Percentiles rank a stretch among this genome's conserved stretches.
These are phyloP conservation scores for Trachymyrmex septentrionalis DNA, from an alignment of 1,140 invertebrate species.

Conservation along the genomic window DNA sequence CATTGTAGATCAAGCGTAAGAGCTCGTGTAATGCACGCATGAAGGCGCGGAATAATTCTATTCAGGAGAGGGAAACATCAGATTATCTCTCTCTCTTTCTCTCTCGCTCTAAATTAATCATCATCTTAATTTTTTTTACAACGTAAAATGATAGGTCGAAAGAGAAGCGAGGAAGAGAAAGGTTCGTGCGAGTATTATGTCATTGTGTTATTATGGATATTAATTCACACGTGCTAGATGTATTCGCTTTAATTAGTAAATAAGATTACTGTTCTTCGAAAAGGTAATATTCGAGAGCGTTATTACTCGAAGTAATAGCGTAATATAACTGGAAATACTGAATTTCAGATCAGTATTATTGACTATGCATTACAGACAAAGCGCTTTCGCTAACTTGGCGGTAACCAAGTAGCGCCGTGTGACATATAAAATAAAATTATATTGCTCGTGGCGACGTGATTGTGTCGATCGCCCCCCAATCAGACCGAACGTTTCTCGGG, in stretches of 20 bases:
- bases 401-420: not conserved
- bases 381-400: conserved; percentile 20
- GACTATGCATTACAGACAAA: conserved; percentile 15
- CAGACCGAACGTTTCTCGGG: not conserved
- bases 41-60: conserved; percentile 13
- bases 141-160: not conserved
- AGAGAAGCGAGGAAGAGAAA: conserved; percentile 6
- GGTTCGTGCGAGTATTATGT: conserved; percentile 13
- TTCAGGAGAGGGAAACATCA: not conserved
- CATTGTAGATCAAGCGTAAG: not conserved
- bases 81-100: not conserved
- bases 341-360: conserved; percentile 20
- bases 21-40: not conserved
- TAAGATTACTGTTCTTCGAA: conserved; percentile 17
- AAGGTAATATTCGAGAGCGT: conserved; percentile 25
- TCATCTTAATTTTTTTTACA: conserved; percentile 12
- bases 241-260: not conserved
- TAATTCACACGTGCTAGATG: conserved; percentile 30
- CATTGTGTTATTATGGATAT: conserved; percentile 19
- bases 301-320: conserved; percentile 2
- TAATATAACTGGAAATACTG: conserved; percentile 28
- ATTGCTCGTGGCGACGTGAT: conserved; percentile 33
- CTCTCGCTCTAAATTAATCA: not conserved
- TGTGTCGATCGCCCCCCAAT: conserved; percentile 12
- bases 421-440: conserved; percentile 44